A percentile compares a stretch with the other conserved stretches of the same genome.
phyloP scores from a whole-genome alignment of 1,140 invertebrate species.

The Latrodectus geometricus region DNA sequence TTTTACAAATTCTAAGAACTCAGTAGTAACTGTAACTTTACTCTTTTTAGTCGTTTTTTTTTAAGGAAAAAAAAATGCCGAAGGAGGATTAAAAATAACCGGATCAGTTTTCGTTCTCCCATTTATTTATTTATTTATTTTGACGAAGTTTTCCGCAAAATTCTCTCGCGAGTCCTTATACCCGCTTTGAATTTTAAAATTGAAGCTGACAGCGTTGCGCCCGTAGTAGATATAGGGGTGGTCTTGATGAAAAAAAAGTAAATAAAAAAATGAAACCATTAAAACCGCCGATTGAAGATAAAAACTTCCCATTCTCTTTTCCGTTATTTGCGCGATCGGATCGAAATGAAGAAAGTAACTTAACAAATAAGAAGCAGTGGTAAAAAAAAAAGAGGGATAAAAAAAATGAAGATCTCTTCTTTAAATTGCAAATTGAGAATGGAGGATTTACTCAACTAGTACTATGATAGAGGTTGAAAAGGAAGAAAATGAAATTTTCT shows the following conservation, averaged over 20 bases:
- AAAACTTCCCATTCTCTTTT: background rate
- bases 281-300: background rate
- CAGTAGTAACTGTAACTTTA: no score
- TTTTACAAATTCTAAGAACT: no score
- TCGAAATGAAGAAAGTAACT: background rate
- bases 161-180: background rate
- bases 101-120: background rate
- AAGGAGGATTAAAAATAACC: background rate
- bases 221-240: background rate
- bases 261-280: background rate
- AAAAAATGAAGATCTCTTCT: background rate
- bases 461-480: background rate
- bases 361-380: background rate
- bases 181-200: background rate
- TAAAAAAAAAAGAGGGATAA: background rate
- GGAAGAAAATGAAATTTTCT: conserved; percentile 21
- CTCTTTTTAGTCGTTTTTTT: no score
- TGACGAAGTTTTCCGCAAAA: no score
- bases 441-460: conserved; percentile 25
- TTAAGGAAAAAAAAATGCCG: no score
- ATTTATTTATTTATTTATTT: background rate
- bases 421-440: conserved; percentile 44
- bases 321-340: background rate
- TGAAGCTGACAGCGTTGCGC: background rate
- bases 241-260: background rate